Percentiles rank a stretch among this genome's conserved stretches.
These are phyloP conservation scores for Forpus xanthops DNA, from an alignment of 2,797 vertebrate species.

Conservation along the genomic window DNA sequence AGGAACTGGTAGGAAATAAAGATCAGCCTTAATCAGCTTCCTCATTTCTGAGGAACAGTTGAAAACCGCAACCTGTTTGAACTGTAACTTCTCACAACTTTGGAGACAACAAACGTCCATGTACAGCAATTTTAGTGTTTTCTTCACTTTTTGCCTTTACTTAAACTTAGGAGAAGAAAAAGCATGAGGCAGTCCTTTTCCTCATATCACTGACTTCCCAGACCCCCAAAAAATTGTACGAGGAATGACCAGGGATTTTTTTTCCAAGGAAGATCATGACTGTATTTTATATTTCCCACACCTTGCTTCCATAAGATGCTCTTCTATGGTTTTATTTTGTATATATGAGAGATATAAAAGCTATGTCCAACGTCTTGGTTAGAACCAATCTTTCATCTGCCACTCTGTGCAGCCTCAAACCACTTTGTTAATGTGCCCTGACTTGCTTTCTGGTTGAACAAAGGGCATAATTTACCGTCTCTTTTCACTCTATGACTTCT, in stretches of 20 bases:
- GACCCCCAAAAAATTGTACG: not conserved
- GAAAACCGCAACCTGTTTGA: not conserved
- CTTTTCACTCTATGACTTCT: not conserved
- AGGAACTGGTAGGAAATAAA: not conserved
- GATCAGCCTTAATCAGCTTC: not conserved
- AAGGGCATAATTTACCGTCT: not conserved
- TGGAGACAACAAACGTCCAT: not conserved
- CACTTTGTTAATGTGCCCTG: not conserved
- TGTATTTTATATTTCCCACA: not conserved
- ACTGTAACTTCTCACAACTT: not conserved
- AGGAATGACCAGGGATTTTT: not conserved
- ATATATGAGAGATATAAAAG: not conserved
- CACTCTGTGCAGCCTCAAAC: not conserved
- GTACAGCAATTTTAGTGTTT: not conserved
- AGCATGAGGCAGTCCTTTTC: not conserved
- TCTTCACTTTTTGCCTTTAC: not conserved
- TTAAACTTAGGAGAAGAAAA: not conserved
- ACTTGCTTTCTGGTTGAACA: not conserved
- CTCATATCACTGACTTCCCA: not conserved
- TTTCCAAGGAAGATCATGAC: not conserved
- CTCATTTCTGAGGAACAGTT: not conserved
- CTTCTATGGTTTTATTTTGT: not conserved
- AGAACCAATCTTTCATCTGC: not conserved
- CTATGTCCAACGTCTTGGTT: not conserved
- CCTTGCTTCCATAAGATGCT: not conserved